phyloP scores from a whole-genome alignment of 2,113 vertebrate genomes.

The Mesembrinibis cayennensis region DNA sequence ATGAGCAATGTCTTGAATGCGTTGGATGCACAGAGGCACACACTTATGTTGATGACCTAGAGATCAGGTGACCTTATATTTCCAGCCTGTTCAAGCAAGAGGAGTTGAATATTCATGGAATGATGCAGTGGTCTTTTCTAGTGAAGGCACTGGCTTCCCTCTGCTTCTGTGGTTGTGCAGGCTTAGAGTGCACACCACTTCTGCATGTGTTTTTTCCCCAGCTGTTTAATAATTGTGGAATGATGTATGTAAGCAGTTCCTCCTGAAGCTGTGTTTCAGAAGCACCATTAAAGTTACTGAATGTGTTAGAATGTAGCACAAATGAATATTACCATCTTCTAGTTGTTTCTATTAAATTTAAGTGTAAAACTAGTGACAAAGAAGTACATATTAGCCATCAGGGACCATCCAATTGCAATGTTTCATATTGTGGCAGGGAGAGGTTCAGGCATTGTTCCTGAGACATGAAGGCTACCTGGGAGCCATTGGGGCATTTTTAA shows the following conservation, averaged over 20 bases:
- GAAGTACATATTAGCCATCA: constrained; percentile 41
- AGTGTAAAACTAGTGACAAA: constrained; percentile 60
- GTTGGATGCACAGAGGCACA: neutral
- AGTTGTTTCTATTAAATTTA: constrained; percentile 38
- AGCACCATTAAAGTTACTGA: neutral
- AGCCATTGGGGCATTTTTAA: constrained; percentile 95
- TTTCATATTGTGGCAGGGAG: constrained; percentile 82
- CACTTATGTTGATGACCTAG: neutral
- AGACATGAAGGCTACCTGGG: constrained; percentile 98
- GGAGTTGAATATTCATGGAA: constrained; percentile 46
- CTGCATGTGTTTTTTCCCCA: neutral
- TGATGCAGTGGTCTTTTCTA: neutral
- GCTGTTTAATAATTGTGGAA: neutral
- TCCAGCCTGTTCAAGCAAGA: constrained; percentile 43
- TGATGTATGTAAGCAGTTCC: constrained; percentile 10
- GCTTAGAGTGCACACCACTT: neutral
- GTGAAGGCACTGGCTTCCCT: neutral
- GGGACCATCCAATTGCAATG: constrained; percentile 59
- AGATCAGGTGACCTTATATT: neutral
- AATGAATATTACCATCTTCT: constrained; percentile 31
- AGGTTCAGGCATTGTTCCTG: constrained; percentile 96
- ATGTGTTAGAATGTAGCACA: constrained; percentile 51
- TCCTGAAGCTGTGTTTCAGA: neutral
- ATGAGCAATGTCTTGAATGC: accelerated
- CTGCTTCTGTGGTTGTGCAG: neutral